These are phyloP conservation scores for Rhodeus uyekii DNA, from an alignment of 2,797 vertebrate species.

Conservation along the genomic window DNA sequence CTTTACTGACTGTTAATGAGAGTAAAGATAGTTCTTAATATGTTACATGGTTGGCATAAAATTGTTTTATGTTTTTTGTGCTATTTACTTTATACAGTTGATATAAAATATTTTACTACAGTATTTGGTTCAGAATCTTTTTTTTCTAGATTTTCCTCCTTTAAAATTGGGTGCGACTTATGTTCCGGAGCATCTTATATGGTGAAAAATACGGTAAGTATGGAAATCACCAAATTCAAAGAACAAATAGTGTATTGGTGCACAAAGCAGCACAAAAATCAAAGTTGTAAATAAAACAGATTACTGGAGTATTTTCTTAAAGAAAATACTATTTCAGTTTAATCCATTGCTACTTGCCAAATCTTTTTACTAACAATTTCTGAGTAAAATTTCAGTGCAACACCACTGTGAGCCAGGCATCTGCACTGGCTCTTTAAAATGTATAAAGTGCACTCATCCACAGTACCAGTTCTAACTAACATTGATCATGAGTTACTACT, in stretches of 20 bases:
- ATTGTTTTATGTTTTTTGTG: no score
- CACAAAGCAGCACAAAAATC: neutral
- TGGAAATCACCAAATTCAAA: neutral
- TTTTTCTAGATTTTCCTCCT: no score
- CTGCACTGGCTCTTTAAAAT: neutral
- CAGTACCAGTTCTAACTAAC: neutral
- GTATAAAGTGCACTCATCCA: neutral
- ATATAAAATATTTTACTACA: no score
- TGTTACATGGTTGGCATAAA: no score
- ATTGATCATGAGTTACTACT: neutral
- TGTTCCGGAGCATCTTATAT: no score
- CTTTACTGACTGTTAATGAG: no score
- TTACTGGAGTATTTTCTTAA: neutral
- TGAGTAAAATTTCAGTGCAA: neutral
- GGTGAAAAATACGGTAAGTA: no score
- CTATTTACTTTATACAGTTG: no score
- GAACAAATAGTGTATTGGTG: neutral
- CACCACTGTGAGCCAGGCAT: neutral
- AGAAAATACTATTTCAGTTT: neutral
- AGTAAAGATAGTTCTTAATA: no score
- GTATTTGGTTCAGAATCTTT: no score
- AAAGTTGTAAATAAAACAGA: no score
- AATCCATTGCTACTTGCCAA: neutral
- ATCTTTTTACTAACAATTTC: neutral
- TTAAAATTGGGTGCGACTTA: no score